phyloP scores from a whole-genome alignment of 2,113 vertebrate genomes.

The Acrocephalus kingi region DNA sequence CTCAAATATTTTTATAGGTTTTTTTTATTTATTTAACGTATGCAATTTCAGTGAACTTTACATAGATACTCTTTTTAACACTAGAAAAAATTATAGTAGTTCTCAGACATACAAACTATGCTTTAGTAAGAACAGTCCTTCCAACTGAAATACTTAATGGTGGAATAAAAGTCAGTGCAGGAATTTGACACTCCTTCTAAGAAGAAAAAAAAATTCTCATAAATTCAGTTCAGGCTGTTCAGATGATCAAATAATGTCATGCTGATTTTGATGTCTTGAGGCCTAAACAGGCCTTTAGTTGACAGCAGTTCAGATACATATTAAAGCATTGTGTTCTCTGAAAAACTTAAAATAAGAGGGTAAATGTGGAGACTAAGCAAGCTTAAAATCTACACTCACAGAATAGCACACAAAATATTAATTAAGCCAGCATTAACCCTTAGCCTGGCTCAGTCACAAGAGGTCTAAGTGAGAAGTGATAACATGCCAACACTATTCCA shows the following conservation, averaged over 20 bases:
- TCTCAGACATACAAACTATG: background rate
- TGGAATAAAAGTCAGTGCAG: background rate
- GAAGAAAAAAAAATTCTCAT: background rate
- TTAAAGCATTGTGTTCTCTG: background rate
- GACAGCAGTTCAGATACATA: background rate
- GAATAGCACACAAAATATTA: background rate
- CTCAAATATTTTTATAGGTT: background rate
- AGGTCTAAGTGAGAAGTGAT: background rate
- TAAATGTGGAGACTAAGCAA: background rate
- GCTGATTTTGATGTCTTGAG: background rate
- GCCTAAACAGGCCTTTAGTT: background rate
- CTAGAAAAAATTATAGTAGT: background rate
- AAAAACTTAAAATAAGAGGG: background rate
- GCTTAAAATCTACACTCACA: background rate
- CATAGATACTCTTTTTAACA: background rate
- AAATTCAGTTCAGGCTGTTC: background rate
- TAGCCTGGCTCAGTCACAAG: background rate
- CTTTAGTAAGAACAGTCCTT: background rate
- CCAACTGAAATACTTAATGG: background rate
- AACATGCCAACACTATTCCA: background rate
- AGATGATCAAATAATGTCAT: background rate
- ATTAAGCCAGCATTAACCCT: background rate
- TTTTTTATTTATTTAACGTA: background rate
- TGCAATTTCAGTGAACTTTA: background rate
- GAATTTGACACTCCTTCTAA: background rate